Conservation (phyloP, 1,140 invertebrate species). For the Apis laboriosa region DNA sequence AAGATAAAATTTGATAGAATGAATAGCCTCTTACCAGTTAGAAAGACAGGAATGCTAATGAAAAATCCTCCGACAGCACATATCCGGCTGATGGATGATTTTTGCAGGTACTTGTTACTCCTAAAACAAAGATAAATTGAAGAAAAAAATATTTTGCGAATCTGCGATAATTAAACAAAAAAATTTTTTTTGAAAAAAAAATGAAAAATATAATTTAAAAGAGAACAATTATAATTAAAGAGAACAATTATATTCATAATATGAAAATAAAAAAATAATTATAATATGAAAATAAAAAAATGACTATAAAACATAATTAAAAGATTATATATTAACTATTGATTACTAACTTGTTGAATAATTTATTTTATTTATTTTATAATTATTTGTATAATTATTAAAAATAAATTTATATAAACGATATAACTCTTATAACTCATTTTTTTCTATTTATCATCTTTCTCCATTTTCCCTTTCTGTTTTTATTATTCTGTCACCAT, state of each 20-base stretch:
- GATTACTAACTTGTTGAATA: too few species aligned
- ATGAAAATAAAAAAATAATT: background rate
- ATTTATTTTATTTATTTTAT: too few species aligned
- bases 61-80: conserved; percentile 96
- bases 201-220: too few species aligned
- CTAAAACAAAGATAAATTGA: conserved; percentile 83
- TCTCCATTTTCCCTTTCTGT: too few species aligned
- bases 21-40: conserved; percentile 87
- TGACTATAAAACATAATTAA: too few species aligned
- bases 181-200: background rate
- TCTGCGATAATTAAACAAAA: conserved; percentile 52
- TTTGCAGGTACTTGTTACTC: conserved; percentile 94
- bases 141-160: conserved; percentile 27
- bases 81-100: conserved; percentile 93
- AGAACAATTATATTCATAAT: background rate
- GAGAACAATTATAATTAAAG: too few species aligned
- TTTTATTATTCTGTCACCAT: too few species aligned
- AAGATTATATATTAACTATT: too few species aligned
- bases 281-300: background rate
- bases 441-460: too few species aligned
- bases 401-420: too few species aligned
- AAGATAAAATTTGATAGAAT: background rate
- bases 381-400: too few species aligned
- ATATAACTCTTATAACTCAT: too few species aligned
- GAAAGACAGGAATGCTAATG: conserved; percentile 95